A percentile compares a stretch with the other conserved stretches of the same genome.
Conservation (phyloP, 2,113 vertebrate genomes). For the Leuciscus idus region DNA sequence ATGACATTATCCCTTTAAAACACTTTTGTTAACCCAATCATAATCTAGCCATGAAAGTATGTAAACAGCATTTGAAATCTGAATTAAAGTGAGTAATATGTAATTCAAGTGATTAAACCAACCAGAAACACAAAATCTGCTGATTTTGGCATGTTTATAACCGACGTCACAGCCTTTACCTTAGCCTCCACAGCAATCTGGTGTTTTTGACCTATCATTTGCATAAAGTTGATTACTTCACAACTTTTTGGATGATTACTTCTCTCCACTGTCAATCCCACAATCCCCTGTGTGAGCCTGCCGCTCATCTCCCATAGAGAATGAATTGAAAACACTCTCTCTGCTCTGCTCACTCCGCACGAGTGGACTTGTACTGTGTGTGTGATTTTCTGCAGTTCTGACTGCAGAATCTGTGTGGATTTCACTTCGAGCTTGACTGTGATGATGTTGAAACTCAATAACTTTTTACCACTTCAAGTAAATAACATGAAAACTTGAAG, state of each 20-base stretch:
- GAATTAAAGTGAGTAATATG: not conserved
- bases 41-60: not conserved
- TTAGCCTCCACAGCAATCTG: not conserved
- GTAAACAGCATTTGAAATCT: not conserved
- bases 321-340: not conserved
- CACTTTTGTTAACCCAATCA: not conserved
- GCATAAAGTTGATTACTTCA: not conserved
- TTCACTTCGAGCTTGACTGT: not conserved
- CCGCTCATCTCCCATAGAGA: not conserved
- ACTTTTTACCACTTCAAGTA: not conserved
- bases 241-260: conserved; percentile 1
- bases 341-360: not conserved
- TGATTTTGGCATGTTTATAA: not conserved
- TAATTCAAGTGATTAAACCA: not conserved
- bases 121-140: not conserved
- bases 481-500: not conserved
- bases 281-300: not conserved
- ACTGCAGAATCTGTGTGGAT: not conserved
- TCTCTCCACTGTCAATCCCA: not conserved
- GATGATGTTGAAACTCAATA: not conserved
- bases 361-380: conserved; percentile 3
- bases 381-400: conserved; percentile 12
- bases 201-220: not conserved
- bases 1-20: not conserved
- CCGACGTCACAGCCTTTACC: not conserved